A percentile compares a stretch with the other conserved stretches of the same genome.
These are phyloP conservation scores for Octopus bimaculoides DNA, from an alignment of 1,140 invertebrate species.

Conservation along the genomic window DNA sequence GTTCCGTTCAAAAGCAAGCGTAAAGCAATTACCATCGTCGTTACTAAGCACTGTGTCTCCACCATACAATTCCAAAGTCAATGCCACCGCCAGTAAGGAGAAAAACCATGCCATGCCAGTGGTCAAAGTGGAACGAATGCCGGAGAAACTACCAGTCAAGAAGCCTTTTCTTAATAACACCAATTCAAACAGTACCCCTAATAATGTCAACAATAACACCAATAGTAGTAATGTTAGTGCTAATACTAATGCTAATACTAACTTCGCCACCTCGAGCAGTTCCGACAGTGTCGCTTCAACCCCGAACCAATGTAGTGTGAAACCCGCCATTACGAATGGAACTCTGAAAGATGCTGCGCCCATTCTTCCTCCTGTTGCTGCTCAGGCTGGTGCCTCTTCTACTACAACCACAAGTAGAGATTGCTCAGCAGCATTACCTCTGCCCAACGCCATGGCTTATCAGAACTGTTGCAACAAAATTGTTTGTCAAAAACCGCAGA, in stretches of 20 bases:
- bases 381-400: conserved; percentile 18
- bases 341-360: conserved; percentile 8
- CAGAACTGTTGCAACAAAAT: conserved; percentile 7
- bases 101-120: conserved; percentile 49
- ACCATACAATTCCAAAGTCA: conserved; percentile 18
- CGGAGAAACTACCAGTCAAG: conserved; percentile 23
- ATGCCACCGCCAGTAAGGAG: conserved; percentile 23
- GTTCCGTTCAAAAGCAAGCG: conserved; percentile 38
- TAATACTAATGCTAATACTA: conserved; percentile 17
- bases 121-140: conserved; percentile 55
- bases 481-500: conserved; percentile 25
- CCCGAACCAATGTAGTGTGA: neutral
- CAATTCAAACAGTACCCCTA: conserved; percentile 21
- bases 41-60: conserved; percentile 27
- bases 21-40: conserved; percentile 42
- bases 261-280: conserved; percentile 9
- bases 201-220: conserved; percentile 19
- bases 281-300: neutral
- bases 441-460: conserved; percentile 1
- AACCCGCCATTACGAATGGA: conserved; percentile 10
- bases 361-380: neutral
- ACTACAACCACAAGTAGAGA: conserved; percentile 5
- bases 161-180: conserved; percentile 20
- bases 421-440: neutral
- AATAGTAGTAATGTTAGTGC: conserved; percentile 16